These are phyloP conservation scores for Pomacea canaliculata DNA, from an alignment of 2,888 invertebrate genomes.

Conservation along the genomic window DNA sequence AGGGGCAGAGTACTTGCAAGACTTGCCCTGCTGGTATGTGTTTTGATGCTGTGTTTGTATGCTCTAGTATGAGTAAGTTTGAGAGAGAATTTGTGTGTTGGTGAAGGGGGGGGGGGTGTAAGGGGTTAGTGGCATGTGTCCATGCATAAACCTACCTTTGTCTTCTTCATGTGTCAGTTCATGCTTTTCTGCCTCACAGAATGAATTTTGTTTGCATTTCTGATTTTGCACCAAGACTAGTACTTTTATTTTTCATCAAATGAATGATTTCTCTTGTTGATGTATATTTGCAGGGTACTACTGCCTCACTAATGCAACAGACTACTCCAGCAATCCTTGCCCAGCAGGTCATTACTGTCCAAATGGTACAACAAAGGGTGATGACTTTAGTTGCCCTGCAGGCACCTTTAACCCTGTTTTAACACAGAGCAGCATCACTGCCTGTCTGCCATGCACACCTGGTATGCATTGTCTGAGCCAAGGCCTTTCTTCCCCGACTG, in stretches of 20 bases:
- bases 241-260: no score
- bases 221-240: no score
- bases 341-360: conserved; percentile 66
- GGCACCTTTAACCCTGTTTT: conserved; percentile 58
- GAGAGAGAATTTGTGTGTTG: no score
- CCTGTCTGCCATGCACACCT: conserved; percentile 53
- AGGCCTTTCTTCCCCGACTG: conserved; percentile 51
- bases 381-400: conserved; percentile 49
- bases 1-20: conserved; percentile 42
- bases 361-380: conserved; percentile 45
- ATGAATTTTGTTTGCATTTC: no score
- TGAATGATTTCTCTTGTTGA: no score
- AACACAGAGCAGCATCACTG: conserved; percentile 41
- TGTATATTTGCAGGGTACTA: conserved; percentile 54
- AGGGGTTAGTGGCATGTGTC: no score
- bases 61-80: no score
- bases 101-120: no score
- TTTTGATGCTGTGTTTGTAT: neutral
- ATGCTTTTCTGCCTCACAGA: no score
- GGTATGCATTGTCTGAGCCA: conserved; percentile 54
- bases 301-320: conserved; percentile 60
- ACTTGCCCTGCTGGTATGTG: conserved; percentile 43
- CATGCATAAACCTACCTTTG: no score
- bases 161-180: no score
- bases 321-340: conserved; percentile 59